These are phyloP conservation scores for Habrosyne pyritoides DNA, from an alignment of 2,888 invertebrate species.

Conservation along the genomic window DNA sequence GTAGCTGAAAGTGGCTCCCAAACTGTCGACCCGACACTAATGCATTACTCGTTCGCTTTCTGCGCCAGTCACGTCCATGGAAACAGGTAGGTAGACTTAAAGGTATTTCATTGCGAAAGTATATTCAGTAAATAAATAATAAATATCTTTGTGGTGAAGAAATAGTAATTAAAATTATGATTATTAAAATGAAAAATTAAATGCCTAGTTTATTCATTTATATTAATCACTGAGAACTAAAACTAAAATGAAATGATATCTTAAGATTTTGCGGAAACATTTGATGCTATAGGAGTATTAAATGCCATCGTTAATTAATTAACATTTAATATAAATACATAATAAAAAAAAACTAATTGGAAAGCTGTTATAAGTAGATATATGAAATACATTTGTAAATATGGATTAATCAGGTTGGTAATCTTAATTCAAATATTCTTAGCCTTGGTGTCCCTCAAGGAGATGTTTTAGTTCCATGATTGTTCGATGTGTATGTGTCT, in stretches of 20 bases:
- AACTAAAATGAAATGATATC: too few relatives aligned
- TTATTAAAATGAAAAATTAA: too few relatives aligned
- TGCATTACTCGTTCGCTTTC: slow-evolving; percentile 99
- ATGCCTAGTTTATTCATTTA: too few relatives aligned
- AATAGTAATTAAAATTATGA: too few relatives aligned
- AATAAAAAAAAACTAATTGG: neutral
- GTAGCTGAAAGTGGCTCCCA: slow-evolving; percentile 94
- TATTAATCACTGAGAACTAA: too few relatives aligned
- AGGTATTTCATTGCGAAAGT: neutral
- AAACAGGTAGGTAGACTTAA: slow-evolving; percentile 89
- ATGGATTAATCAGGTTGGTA: slow-evolving; percentile 15
- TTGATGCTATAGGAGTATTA: neutral
- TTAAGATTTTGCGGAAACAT: too few relatives aligned
- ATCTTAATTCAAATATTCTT: slow-evolving; percentile 16
- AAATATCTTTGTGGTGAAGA: too few relatives aligned
- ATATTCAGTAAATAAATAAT: too few relatives aligned
- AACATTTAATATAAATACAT: too few relatives aligned
- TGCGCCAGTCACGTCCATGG: slow-evolving; percentile 99
- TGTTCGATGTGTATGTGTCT: slow-evolving; percentile 41
- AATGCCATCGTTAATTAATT: too few relatives aligned
- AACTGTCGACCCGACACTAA: slow-evolving; percentile 98
- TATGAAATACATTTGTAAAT: slow-evolving; percentile 22
- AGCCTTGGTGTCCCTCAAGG: slow-evolving; percentile 56
- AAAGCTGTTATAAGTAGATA: neutral
- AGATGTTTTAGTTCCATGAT: slow-evolving; percentile 39